Conservation (phyloP, 2,888 invertebrate species). For the Pollenia griseotomentosa region DNA sequence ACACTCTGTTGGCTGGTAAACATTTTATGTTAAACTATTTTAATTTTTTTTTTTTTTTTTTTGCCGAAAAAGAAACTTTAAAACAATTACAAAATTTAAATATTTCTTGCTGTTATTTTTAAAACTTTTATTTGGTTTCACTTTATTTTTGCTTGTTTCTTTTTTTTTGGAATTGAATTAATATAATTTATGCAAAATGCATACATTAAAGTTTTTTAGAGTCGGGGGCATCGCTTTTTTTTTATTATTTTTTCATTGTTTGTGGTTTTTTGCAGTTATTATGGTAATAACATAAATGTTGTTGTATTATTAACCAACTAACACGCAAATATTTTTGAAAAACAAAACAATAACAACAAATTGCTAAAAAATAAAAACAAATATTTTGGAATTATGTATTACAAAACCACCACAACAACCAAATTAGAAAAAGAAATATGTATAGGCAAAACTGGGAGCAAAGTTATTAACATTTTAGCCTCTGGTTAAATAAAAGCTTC, state of each 20-base stretch:
- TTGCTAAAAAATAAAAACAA: constrained; percentile 26
- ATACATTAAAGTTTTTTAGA: constrained; percentile 58
- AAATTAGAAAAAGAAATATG: not conserved
- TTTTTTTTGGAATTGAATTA: constrained; percentile 29
- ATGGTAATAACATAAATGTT: constrained; percentile 52
- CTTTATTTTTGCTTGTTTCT: constrained; percentile 18
- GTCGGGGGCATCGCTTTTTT: constrained; percentile 56
- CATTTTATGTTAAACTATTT: constrained; percentile 17
- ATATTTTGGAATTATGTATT: constrained; percentile 32
- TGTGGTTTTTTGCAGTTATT: constrained; percentile 53
- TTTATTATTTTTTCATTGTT: constrained; percentile 14
- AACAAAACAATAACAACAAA: constrained; percentile 27
- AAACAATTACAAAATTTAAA: constrained; percentile 60
- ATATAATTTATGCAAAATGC: constrained; percentile 68
- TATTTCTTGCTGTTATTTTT: constrained; percentile 29
- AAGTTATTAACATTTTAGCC: constrained; percentile 42
- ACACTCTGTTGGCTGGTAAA: constrained; percentile 49
- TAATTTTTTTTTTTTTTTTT: constrained; percentile 16
- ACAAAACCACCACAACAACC: constrained; percentile 36
- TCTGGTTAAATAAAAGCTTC: constrained; percentile 1
- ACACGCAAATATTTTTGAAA: constrained; percentile 62
- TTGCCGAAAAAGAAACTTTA: constrained; percentile 28
- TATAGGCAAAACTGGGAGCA: constrained; percentile 24
- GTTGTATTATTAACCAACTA: constrained; percentile 72
- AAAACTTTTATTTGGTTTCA: constrained; percentile 55